A percentile compares a stretch with the other conserved stretches of the same genome.
Evolutionary conservation across 1,140 invertebrate species (phyloP).

Genomic region (Homalodisca vitripennis): DNA sequence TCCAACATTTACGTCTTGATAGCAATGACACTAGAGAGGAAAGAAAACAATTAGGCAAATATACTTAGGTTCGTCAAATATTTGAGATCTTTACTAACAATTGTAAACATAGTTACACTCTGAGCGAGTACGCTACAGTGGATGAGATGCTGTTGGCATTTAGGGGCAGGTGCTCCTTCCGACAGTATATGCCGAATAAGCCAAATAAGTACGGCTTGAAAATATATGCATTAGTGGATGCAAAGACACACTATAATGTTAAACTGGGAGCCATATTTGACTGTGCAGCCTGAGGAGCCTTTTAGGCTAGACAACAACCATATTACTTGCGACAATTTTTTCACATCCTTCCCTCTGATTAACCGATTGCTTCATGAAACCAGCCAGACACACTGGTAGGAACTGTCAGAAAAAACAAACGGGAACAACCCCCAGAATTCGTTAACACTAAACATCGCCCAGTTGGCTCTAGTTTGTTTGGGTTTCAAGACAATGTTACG

Average conservation of each 20-base stretch:
- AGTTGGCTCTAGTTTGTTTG: background rate
- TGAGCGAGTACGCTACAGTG: background rate
- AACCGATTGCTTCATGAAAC: background rate
- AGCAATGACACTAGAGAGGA: background rate
- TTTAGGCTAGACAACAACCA: too few relatives aligned
- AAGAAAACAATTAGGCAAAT: conserved; percentile 5
- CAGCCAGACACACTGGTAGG: background rate
- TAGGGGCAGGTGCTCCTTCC: conserved; percentile 46
- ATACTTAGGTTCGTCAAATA: background rate
- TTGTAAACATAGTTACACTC: background rate
- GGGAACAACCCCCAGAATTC: background rate
- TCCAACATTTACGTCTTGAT: conserved; percentile 19
- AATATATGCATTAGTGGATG: too few relatives aligned
- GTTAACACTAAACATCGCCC: conserved; percentile 1
- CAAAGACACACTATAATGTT: too few relatives aligned
- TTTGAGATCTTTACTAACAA: background rate
- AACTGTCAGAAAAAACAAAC: background rate
- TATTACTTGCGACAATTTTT: conserved; percentile 9
- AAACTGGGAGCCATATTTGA: too few relatives aligned
- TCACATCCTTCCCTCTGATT: background rate
- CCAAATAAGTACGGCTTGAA: conserved; percentile 31
- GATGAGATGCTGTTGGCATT: conserved; percentile 50
- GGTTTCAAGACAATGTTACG: background rate
- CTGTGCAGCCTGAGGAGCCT: too few relatives aligned
- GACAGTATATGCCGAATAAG: conserved; percentile 25